Evolutionary conservation across 1,140 invertebrate genomes (phyloP).

Genomic region (Bombus affinis): DNA sequence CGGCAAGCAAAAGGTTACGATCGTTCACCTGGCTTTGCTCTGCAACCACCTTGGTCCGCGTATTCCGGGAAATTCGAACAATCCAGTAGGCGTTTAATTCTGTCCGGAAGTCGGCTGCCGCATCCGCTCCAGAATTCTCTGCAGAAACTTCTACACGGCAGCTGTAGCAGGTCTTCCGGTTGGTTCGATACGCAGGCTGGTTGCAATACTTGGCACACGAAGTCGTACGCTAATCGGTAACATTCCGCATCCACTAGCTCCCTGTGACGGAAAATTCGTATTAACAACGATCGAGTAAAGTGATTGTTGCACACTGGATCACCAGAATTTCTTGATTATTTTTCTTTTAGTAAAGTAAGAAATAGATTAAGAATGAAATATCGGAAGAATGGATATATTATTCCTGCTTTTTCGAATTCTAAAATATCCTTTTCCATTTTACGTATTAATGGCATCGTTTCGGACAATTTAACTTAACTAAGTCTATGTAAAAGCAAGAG

Average conservation of each 20-base stretch:
- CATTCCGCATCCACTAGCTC: slow-evolving; percentile 94
- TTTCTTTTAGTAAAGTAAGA: too few relatives aligned
- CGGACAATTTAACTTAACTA: too few relatives aligned
- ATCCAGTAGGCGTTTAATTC: slow-evolving; percentile 88
- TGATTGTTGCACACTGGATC: too few relatives aligned
- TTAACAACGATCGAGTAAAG: too few relatives aligned
- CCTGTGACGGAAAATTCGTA: slow-evolving; percentile 77
- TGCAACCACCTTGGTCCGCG: slow-evolving; percentile 87
- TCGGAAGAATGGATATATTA: too few relatives aligned
- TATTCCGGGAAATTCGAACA: slow-evolving; percentile 92
- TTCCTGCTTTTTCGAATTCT: too few relatives aligned
- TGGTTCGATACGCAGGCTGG: slow-evolving; percentile 86
- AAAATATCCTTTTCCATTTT: too few relatives aligned
- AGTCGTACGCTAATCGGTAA: slow-evolving; percentile 91
- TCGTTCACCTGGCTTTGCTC: slow-evolving; percentile 87
- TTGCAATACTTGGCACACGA: slow-evolving; percentile 92
- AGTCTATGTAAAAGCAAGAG: not conserved
- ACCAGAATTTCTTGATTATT: accelerated
- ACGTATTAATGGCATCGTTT: too few relatives aligned
- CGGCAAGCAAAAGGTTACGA: not conserved
- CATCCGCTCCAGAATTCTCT: slow-evolving; percentile 92
- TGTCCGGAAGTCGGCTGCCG: slow-evolving; percentile 87
- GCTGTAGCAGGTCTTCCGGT: slow-evolving; percentile 83
- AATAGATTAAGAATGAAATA: too few relatives aligned
- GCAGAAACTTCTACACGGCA: slow-evolving; percentile 93